Evolutionary conservation across 2,797 vertebrate species (phyloP).

Genomic region (Spinus olivaceus): DNA sequence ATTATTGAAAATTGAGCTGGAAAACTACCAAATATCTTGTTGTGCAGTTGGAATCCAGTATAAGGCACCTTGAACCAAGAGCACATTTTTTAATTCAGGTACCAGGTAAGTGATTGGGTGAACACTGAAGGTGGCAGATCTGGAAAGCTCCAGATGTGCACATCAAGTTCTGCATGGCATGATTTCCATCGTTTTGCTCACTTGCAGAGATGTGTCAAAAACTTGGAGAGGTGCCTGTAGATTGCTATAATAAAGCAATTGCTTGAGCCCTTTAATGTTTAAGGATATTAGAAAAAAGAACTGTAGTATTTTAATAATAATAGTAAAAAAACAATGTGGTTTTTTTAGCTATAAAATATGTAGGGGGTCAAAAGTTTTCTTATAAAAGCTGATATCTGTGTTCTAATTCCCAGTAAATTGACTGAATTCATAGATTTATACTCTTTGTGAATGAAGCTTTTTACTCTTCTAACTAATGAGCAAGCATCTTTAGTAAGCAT

Average conservation of each 20-base stretch:
- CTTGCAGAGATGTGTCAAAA: neutral
- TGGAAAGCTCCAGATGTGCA: conserved; percentile 27
- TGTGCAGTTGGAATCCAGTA: neutral
- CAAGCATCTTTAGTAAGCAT: conserved; percentile 20
- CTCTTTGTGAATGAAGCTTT: conserved; percentile 19
- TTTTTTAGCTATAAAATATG: neutral
- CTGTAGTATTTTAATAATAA: neutral
- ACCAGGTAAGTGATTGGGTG: conserved; percentile 34
- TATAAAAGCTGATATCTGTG: neutral
- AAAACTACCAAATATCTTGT: neutral
- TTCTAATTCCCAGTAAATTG: conserved; percentile 36
- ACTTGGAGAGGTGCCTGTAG: neutral
- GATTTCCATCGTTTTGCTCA: neutral
- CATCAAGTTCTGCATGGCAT: neutral
- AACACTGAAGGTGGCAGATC: conserved; percentile 38
- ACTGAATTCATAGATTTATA: conserved; percentile 35
- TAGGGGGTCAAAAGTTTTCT: neutral
- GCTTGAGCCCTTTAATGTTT: neutral
- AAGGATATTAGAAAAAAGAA: neutral
- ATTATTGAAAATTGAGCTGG: neutral
- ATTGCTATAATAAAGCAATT: rapidly evolving
- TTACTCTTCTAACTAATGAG: conserved; percentile 49
- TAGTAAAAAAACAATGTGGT: neutral
- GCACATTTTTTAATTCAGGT: conserved; percentile 23
- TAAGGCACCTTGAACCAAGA: conserved; percentile 39